Percentiles rank a stretch among this genome's conserved stretches.
phyloP scores from a whole-genome alignment of 2,797 vertebrate genomes.

The Malurus leucopterus region DNA sequence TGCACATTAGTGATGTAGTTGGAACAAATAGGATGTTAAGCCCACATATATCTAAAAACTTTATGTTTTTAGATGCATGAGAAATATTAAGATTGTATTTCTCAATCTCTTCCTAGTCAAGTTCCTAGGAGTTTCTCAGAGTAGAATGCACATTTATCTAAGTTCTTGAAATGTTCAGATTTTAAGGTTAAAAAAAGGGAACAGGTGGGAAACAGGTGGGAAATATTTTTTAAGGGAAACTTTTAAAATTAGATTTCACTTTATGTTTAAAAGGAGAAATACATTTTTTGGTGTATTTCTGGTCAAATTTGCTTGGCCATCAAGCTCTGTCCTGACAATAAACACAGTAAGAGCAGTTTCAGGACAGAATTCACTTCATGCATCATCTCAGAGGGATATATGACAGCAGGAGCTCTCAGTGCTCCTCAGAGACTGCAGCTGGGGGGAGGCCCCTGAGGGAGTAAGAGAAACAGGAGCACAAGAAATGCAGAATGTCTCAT shows the following conservation, averaged over 20 bases:
- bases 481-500: neutral
- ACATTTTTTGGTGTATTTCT: neutral
- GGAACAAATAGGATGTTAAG: neutral
- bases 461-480: neutral
- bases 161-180: neutral
- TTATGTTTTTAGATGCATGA: neutral
- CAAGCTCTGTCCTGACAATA: neutral
- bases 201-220: rapidly evolving
- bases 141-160: neutral
- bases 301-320: neutral
- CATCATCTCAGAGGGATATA: neutral
- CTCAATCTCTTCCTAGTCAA: neutral
- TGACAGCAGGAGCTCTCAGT: neutral
- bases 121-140: neutral
- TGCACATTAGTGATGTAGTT: neutral
- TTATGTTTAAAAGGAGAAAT: neutral
- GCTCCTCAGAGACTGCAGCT: neutral
- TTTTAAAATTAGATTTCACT: neutral
- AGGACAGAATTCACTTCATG: neutral
- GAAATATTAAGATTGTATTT: neutral
- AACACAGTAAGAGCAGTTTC: neutral
- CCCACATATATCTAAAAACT: neutral
- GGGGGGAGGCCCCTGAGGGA: neutral
- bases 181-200: neutral
- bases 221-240: neutral